phyloP scores from a whole-genome alignment of 2,797 vertebrate species.

The Sebastes kiyomatsui region DNA sequence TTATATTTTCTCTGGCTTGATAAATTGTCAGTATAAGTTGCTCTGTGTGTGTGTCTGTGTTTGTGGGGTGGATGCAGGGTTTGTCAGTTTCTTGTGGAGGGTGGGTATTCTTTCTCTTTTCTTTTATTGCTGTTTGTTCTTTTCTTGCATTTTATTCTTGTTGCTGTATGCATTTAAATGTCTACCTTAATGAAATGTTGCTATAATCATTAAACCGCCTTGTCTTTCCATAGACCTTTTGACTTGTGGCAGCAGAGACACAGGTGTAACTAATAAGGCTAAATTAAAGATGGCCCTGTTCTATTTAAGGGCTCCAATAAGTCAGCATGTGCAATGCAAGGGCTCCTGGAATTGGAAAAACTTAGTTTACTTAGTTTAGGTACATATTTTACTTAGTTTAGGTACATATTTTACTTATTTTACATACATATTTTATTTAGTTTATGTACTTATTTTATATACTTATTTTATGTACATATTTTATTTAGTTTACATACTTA shows the following conservation, averaged over 20 bases:
- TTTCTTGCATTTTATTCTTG: background rate
- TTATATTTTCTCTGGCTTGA: background rate
- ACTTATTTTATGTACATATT: no score
- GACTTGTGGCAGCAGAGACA: background rate
- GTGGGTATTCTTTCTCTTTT: background rate
- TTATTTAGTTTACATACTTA: no score
- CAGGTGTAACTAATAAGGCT: constrained; percentile 2
- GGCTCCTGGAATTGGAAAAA: background rate
- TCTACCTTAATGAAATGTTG: background rate
- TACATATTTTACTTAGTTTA: no score
- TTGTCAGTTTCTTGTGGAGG: background rate
- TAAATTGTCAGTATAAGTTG: background rate
- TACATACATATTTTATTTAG: no score
- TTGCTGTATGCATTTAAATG: background rate
- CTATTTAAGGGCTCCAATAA: background rate
- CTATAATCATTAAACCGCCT: background rate
- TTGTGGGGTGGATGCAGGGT: background rate
- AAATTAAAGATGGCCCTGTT: background rate
- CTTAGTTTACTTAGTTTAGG: no score
- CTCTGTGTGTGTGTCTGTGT: background rate
- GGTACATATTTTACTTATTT: no score
- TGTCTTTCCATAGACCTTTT: background rate
- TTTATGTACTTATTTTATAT: no score
- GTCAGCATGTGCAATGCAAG: background rate
- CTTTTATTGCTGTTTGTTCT: background rate